Conservation (phyloP, 2,113 vertebrate genomes). For the Hippocampus abdominalis region DNA sequence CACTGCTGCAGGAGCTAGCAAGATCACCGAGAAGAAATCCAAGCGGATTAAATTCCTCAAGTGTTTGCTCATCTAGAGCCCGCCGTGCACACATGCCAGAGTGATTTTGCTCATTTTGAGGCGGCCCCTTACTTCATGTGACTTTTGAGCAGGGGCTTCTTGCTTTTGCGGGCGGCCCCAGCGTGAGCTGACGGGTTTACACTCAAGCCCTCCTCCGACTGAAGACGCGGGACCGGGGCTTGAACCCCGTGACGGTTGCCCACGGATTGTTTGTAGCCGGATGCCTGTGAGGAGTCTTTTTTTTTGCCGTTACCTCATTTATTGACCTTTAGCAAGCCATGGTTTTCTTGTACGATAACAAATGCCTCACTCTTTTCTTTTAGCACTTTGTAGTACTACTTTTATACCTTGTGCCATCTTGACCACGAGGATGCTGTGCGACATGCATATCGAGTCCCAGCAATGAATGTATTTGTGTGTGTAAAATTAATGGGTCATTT, state of each 20-base stretch:
- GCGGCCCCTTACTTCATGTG: slow-evolving; percentile 34
- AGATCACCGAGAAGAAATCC: slow-evolving; percentile 93
- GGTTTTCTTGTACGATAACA: slow-evolving; percentile 26
- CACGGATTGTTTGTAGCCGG: slow-evolving; percentile 29
- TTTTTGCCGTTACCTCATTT: slow-evolving; percentile 32
- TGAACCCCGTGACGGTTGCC: slow-evolving; percentile 19
- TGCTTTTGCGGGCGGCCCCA: slow-evolving; percentile 15
- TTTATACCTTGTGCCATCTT: slow-evolving; percentile 43
- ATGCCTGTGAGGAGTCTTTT: slow-evolving; percentile 24
- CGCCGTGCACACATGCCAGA: slow-evolving; percentile 56
- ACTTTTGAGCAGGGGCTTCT: slow-evolving; percentile 22
- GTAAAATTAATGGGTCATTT: slow-evolving; percentile 17
- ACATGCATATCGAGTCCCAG: slow-evolving; percentile 27
- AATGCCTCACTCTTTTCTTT: slow-evolving; percentile 15
- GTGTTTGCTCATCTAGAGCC: slow-evolving; percentile 83
- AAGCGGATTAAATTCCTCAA: slow-evolving; percentile 94
- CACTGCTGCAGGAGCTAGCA: slow-evolving; percentile 79
- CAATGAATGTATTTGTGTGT: slow-evolving; percentile 51
- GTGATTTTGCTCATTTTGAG: slow-evolving; percentile 50
- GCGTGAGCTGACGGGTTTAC: slow-evolving; percentile 27
- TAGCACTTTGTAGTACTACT: slow-evolving; percentile 44
- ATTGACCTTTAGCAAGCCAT: slow-evolving; percentile 20
- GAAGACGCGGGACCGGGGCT: slow-evolving; percentile 34
- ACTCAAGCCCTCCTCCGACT: slow-evolving; percentile 4
- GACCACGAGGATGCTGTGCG: slow-evolving; percentile 23